Evolutionary conservation across 1,140 invertebrate genomes (phyloP).

Genomic region (Steinernema feltiae): DNA sequence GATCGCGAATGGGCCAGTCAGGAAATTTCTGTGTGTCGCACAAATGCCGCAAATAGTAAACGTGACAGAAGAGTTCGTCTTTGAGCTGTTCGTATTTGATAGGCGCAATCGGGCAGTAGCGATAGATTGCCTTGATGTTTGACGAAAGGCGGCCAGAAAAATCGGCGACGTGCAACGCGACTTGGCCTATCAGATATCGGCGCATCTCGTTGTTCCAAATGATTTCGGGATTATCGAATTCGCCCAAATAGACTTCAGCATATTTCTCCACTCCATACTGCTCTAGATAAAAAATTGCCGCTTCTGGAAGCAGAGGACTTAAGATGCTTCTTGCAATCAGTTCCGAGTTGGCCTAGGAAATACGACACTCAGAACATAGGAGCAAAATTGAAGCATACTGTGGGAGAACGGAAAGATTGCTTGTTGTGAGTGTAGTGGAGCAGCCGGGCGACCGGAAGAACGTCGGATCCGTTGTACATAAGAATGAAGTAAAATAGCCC

Average conservation of each 20-base stretch:
- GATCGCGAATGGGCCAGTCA: slow-evolving; percentile 91
- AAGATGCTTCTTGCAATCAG: slow-evolving; percentile 64
- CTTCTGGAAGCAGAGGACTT: slow-evolving; percentile 88
- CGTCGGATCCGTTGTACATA: slow-evolving; percentile 97
- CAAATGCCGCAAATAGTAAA: slow-evolving; percentile 91
- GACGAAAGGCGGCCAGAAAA: slow-evolving; percentile 82
- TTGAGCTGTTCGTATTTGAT: slow-evolving; percentile 90
- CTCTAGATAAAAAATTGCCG: slow-evolving; percentile 97
- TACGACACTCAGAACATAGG: too few relatives aligned
- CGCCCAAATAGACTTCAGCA: slow-evolving; percentile 94
- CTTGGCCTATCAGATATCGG: slow-evolving; percentile 87
- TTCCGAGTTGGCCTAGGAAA: slow-evolving; percentile 58
- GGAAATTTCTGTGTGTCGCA: slow-evolving; percentile 84
- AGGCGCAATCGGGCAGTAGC: slow-evolving; percentile 90
- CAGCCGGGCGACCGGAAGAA: slow-evolving; percentile 87
- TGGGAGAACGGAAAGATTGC: slow-evolving; percentile 69
- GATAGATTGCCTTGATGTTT: slow-evolving; percentile 88
- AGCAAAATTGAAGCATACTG: slow-evolving; percentile 21
- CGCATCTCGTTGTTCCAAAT: slow-evolving; percentile 70
- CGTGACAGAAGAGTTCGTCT: slow-evolving; percentile 94
- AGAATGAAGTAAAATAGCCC: slow-evolving; percentile 98
- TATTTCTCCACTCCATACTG: slow-evolving; percentile 97
- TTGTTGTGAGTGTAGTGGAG: slow-evolving; percentile 88
- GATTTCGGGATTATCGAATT: slow-evolving; percentile 97
- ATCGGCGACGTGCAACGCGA: slow-evolving; percentile 89